Percentiles rank a stretch among this genome's conserved stretches.
Evolutionary conservation across 2,888 invertebrate genomes (phyloP).

Genomic region (Hetaerina titia): DNA sequence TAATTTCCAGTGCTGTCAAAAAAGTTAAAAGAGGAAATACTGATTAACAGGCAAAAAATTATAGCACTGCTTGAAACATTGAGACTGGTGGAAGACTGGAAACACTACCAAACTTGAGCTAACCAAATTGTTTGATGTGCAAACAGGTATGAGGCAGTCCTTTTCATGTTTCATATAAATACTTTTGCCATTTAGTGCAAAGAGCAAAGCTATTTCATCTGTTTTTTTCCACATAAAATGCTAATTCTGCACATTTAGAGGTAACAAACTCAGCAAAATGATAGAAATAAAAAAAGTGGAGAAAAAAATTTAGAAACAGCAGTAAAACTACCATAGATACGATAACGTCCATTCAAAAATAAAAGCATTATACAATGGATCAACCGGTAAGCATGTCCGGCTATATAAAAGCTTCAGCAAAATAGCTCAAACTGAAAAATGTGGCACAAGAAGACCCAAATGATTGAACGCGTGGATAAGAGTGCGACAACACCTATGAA

Average conservation of each 20-base stretch:
- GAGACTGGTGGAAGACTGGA: conserved; percentile 46
- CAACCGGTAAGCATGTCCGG: conserved; percentile 49
- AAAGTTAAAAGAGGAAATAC: conserved; percentile 56
- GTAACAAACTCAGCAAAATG: conserved; percentile 70
- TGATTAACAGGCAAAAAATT: conserved; percentile 61
- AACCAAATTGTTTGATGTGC: conserved; percentile 47
- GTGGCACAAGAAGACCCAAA: conserved; percentile 65
- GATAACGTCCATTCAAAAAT: conserved; percentile 57
- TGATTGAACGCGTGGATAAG: conserved; percentile 71
- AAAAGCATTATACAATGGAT: conserved; percentile 62
- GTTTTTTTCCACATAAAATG: conserved; percentile 43
- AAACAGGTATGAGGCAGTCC: conserved; percentile 40
- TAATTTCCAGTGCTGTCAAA: conserved; percentile 58
- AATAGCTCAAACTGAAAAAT: conserved; percentile 58
- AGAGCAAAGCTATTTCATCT: conserved; percentile 48
- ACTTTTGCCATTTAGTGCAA: conserved; percentile 35
- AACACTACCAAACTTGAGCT: conserved; percentile 47
- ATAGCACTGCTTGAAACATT: conserved; percentile 55
- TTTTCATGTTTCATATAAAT: conserved; percentile 10
- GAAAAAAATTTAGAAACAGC: conserved; percentile 66
- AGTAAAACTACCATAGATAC: conserved; percentile 69
- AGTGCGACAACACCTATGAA: conserved; percentile 73
- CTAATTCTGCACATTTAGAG: conserved; percentile 63
- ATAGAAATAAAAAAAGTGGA: conserved; percentile 69
- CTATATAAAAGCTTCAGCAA: conserved; percentile 59